Base-by-base conservation (phyloP, 2,797 vertebrate genomes). In the Anniella stebbinsi region DNA sequence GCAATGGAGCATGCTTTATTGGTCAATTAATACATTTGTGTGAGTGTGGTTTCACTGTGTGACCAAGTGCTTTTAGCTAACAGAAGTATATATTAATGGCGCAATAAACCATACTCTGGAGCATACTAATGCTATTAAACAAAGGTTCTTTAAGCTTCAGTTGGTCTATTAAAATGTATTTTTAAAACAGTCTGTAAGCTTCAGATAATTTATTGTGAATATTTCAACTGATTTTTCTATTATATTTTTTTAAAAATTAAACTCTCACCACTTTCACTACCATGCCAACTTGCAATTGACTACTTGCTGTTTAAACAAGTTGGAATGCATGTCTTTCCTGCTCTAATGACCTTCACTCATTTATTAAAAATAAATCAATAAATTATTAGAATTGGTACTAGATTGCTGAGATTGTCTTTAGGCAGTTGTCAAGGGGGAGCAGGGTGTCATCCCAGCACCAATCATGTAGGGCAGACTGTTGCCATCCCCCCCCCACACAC, bases 161-260 rank as follows among this genome's bases (percentile, higher is more conserved):
- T 92, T 93, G 91, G 90, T 89, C 85, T 92, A 89, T 92, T 92
- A 89, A 89, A 88, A 6, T 67, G 18, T 85, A 4, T 76, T 94
- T 92, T 4, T 2, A 89, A 91, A 82, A 38, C 10, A 67, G 54
- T 88, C 5, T 90, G 88, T 83, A 92, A 93, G 1, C 0, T 75
- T 76, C n/a, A 88, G 75, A 91, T 93, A 91, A 89, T 94, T 88
- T 87, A 91, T 91, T 91, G 88, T 75, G 93, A 91, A 3, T 45
- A n/a, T 86, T 4, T 41, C 70, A 78, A 63, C 41, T 33, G 25
- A 67, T 69, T 89, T 38, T 72, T n/a, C n/a, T n/a, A n/a, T n/a
- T n/a, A n/a, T n/a, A n/a, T n/a, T n/a, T n/a, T n/a, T n/a, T n/a
- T n/a, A n/a, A n/a, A n/a, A n/a, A n/a, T n/a, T n/a, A n/a, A n/a